Evolutionary conservation across 2,113 vertebrate genomes (phyloP).

Genomic region (Pachyramphus minor): DNA sequence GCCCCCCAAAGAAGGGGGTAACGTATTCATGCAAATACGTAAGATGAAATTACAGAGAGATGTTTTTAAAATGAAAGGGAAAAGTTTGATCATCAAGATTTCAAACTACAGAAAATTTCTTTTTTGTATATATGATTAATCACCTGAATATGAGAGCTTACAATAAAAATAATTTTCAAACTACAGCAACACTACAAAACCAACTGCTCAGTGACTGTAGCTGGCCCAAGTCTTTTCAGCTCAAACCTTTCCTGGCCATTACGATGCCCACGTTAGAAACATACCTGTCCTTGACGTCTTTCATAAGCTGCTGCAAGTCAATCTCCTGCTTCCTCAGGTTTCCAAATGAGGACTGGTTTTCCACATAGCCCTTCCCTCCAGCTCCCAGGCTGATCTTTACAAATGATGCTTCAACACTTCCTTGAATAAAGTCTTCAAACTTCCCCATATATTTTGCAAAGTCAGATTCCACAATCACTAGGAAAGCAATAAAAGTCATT

Average conservation of each 20-base stretch:
- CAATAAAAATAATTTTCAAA: not conserved
- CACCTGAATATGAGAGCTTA: not conserved
- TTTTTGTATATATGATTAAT: not conserved
- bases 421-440: conserved; percentile 74
- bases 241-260: not conserved
- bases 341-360: conserved; percentile 86
- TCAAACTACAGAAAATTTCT: not conserved
- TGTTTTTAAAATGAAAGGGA: not conserved
- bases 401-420: conserved; percentile 65
- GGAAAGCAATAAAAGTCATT: not conserved
- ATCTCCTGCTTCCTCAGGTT: conserved; percentile 88
- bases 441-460: conserved; percentile 86
- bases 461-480: conserved; percentile 83
- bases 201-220: rapidly evolving
- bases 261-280: not conserved
- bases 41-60: not conserved
- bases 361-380: conserved; percentile 72
- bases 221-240: not conserved
- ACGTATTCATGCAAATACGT: not conserved
- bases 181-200: not conserved
- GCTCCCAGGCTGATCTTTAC: conserved; percentile 67
- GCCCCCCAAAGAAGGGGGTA: not conserved
- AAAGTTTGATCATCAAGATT: not conserved
- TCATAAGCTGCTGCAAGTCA: conserved; percentile 84
- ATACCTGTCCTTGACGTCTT: conserved; percentile 78